A percentile compares a stretch with the other conserved stretches of the same genome.
Conservation (phyloP, 2,888 invertebrate genomes). For the Lasioglossum villosulum region DNA sequence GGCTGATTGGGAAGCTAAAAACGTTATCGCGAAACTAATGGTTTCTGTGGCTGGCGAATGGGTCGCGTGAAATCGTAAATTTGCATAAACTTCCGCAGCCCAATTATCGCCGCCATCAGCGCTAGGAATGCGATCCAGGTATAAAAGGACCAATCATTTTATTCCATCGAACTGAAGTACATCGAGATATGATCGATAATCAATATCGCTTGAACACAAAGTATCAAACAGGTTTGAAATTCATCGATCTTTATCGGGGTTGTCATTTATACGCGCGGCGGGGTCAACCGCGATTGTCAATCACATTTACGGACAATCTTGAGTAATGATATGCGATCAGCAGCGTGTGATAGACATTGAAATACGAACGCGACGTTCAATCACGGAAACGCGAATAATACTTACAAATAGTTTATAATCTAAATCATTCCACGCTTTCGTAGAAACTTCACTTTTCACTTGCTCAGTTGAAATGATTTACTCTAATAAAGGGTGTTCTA, state of each 20-base stretch:
- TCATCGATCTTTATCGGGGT: slow-evolving; percentile 37
- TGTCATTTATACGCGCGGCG: slow-evolving; percentile 19
- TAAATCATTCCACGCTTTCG: neutral
- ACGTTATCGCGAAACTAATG: neutral
- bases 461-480: neutral
- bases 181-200: neutral
- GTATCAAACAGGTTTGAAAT: slow-evolving; percentile 38
- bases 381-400: neutral
- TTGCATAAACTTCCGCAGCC: neutral
- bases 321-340: slow-evolving; percentile 32
- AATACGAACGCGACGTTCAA: neutral
- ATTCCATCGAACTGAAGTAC: neutral
- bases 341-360: neutral
- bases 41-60: neutral
- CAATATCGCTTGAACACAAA: slow-evolving; percentile 1
- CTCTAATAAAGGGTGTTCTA: neutral
- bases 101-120: neutral
- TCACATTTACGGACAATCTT: slow-evolving; percentile 30
- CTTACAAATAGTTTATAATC: neutral
- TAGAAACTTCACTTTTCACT: neutral
- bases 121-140: neutral
- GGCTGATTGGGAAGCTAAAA: neutral
- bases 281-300: slow-evolving; percentile 34
- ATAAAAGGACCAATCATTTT: neutral
- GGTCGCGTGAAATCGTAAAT: neutral